These are phyloP conservation scores for Perca fluviatilis DNA, from an alignment of 2,113 vertebrate species.

Conservation along the genomic window DNA sequence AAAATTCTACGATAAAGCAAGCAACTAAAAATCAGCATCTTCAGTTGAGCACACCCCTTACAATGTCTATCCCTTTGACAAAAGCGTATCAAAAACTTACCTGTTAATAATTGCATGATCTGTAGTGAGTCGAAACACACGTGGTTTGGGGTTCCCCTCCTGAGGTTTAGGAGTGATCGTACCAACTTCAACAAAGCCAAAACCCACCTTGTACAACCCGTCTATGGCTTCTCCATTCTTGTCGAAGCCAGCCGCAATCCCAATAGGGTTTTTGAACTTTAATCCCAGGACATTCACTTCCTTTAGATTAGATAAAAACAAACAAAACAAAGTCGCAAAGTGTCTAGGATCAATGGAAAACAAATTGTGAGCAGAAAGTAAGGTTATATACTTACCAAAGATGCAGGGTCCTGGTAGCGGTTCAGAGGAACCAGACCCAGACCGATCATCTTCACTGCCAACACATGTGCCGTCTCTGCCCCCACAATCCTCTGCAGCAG, in stretches of 20 bases:
- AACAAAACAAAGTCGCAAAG: not conserved
- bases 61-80: not conserved
- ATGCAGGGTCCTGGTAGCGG: conserved; percentile 83
- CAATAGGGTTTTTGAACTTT: conserved; percentile 92
- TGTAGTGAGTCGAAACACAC: conserved; percentile 90
- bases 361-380: not conserved
- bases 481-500: conserved; percentile 86
- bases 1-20: not conserved
- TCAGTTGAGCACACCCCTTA: not conserved
- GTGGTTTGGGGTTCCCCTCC: conserved; percentile 93
- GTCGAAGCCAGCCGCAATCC: conserved; percentile 96
- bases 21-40: not conserved
- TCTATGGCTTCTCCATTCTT: conserved; percentile 95
- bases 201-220: conserved; percentile 92
- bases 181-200: conserved; percentile 97
- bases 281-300: conserved; percentile 89
- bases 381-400: conserved; percentile 82
- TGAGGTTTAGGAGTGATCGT: conserved; percentile 94
- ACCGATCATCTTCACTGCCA: conserved; percentile 84
- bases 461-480: conserved; percentile 87
- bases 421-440: conserved; percentile 86
- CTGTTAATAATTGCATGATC: conserved; percentile 95
- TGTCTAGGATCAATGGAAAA: not conserved
- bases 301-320: conserved; percentile 73
- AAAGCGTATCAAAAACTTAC: conserved; percentile 71